These are phyloP conservation scores for Psettodes erumei DNA, from an alignment of 2,113 vertebrate genomes.

Conservation along the genomic window DNA sequence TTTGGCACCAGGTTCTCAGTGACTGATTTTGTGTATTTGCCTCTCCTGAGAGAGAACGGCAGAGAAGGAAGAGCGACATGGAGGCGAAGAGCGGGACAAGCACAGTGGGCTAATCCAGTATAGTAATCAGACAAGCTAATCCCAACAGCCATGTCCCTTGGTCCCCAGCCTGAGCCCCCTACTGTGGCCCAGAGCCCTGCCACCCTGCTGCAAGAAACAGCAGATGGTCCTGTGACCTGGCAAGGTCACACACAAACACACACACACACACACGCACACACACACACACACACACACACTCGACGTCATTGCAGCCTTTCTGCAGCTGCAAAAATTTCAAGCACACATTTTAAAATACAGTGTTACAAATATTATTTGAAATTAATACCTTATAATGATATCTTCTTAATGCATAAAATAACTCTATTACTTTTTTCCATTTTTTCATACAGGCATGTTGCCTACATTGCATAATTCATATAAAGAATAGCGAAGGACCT, in stretches of 20 bases:
- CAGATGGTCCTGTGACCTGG: slow-evolving; percentile 74
- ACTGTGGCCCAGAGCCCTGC: slow-evolving; percentile 37
- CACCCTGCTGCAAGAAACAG: slow-evolving; percentile 57
- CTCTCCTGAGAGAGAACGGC: neutral
- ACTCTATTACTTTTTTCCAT: too few species aligned
- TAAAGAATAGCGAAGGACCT: neutral
- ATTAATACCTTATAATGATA: neutral
- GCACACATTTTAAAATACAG: neutral
- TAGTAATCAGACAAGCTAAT: slow-evolving; percentile 79
- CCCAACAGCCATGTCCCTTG: slow-evolving; percentile 62
- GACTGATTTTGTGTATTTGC: neutral
- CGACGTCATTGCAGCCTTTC: neutral
- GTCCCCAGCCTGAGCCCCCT: slow-evolving; percentile 58
- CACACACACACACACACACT: neutral
- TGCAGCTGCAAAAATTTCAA: neutral
- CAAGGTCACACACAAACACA: slow-evolving; percentile 55
- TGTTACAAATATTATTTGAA: neutral
- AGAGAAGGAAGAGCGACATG: slow-evolving; percentile 2
- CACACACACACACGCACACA: neutral
- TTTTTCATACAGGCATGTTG: too few species aligned
- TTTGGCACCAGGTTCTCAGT: neutral
- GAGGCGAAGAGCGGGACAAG: slow-evolving; percentile 18
- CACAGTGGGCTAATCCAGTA: slow-evolving; percentile 70
- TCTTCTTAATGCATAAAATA: neutral
- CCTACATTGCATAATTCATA: neutral